Base-by-base conservation (phyloP, 2,113 vertebrate genomes). In the Mixornis gularis region DNA sequence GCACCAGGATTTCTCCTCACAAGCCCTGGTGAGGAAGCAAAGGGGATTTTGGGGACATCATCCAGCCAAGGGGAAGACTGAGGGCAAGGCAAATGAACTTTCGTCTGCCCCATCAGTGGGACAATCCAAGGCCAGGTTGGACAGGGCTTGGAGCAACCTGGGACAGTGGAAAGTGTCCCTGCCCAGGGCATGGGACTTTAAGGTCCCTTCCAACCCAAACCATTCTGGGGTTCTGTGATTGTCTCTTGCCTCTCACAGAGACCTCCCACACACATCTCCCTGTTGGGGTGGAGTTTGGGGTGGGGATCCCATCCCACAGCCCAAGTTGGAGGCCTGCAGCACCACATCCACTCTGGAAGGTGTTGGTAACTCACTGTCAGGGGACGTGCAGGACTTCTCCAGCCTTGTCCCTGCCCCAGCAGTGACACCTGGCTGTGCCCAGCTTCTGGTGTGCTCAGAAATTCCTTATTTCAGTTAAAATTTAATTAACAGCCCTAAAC, bases 331-430 rank as follows among this genome's bases (percentile, higher is more conserved):
- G 79, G 49, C 30, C 59, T 60, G 15, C 12, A 32, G 11, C 25
- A 4, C 18, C 30, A 6, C 3, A 0, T 2, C 8, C 13, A 6
- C 1, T 3, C 48, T 27, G 2, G 21, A 17, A 34, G 20, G n/a
- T 14, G 41, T 29, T 43, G 48, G 40, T 10, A 14, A 14, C 19
- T 22, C 0, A 0, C 20, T 30, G 4, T 14, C 46, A 20, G 34
- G 22, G 12, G 21, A 12, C 11, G 19, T 4, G 0, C 20, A 18
- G 32, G 16, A 30, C 44, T 72, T 43, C 30, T 71, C 79, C 62
- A 36, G 32, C 2, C 38, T 13, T 34, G 38, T 26, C 20, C 52
- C 24, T 43, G 81, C 29, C 55, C 74, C 52, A 21, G 21, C 22
- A 34, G 32, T 14, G 30, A 27, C 20, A 41, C 6, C 41, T 46